Conservation (phyloP, 1,140 invertebrate genomes). For the Drosophila oshimai region DNA sequence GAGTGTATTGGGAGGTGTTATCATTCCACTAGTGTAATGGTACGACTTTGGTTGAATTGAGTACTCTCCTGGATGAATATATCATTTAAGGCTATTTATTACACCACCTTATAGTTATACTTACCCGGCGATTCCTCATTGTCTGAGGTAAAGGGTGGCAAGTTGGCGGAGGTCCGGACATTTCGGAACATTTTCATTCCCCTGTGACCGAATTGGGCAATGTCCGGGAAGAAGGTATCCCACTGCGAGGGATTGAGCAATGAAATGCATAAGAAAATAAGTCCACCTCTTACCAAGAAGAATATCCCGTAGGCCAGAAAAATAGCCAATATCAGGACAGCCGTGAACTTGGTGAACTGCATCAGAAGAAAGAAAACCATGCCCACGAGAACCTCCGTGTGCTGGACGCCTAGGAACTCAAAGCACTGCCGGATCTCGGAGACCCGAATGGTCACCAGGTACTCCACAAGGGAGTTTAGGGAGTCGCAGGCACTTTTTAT, state of each 20-base stretch:
- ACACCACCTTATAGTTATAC: background rate
- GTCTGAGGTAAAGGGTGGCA: slow-evolving; percentile 5
- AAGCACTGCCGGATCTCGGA: slow-evolving; percentile 47
- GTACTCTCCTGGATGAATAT: background rate
- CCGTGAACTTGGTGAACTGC: slow-evolving; percentile 62
- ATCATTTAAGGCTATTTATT: background rate
- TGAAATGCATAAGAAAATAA: background rate
- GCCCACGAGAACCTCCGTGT: slow-evolving; percentile 37
- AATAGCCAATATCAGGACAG: slow-evolving; percentile 40
- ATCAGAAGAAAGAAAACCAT: slow-evolving; percentile 44
- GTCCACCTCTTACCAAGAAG: slow-evolving; percentile 46
- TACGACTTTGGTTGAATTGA: background rate
- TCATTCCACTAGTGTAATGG: background rate
- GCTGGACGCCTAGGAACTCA: slow-evolving; percentile 46
- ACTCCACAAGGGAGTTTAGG: background rate
- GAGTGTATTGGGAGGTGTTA: background rate
- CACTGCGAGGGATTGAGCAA: slow-evolving; percentile 10
- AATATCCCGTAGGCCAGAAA: slow-evolving; percentile 47
- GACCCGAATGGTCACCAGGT: slow-evolving; percentile 23
- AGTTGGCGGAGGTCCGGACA: slow-evolving; percentile 7
- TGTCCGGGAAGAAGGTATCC: slow-evolving; percentile 37
- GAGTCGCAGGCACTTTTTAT: background rate
- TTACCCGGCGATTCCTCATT: background rate
- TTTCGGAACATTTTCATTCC: background rate
- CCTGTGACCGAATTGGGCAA: background rate